A percentile compares a stretch with the other conserved stretches of the same genome.
Conservation (phyloP, 2,113 vertebrate genomes). For the Phaetusa simplex region DNA sequence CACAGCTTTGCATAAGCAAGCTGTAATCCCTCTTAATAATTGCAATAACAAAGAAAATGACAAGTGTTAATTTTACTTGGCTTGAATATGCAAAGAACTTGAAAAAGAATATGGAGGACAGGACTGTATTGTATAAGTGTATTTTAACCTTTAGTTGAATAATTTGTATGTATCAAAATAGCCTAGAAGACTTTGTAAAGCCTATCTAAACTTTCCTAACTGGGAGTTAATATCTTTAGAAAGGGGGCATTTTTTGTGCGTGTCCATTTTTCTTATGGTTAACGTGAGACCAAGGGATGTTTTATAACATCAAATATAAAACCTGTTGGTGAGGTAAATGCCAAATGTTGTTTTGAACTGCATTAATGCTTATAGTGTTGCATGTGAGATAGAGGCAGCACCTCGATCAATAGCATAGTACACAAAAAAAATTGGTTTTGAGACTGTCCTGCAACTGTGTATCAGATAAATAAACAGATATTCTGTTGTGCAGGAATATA, state of each 20-base stretch:
- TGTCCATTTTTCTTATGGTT: conserved; percentile 51
- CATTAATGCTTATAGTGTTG: conserved; percentile 45
- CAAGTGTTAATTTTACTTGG: conserved; percentile 75
- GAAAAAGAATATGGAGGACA: conserved; percentile 71
- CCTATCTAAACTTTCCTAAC: conserved; percentile 68
- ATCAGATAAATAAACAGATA: conserved; percentile 37
- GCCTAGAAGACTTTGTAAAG: conserved; percentile 77
- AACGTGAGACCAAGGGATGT: conserved; percentile 60
- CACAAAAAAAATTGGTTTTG: conserved; percentile 33
- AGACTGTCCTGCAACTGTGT: conserved; percentile 35
- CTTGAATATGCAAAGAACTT: conserved; percentile 74
- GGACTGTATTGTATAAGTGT: conserved; percentile 81
- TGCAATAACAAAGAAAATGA: conserved; percentile 85
- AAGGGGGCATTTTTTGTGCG: conserved; percentile 26
- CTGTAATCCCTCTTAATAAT: conserved; percentile 68
- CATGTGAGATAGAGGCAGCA: conserved; percentile 46
- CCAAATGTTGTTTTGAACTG: conserved; percentile 46
- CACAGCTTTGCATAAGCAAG: conserved; percentile 61
- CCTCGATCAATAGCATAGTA: conserved; percentile 49
- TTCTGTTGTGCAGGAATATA: conserved; percentile 21
- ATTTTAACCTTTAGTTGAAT: conserved; percentile 89
- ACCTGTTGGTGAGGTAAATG: conserved; percentile 33
- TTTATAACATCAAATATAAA: conserved; percentile 7
- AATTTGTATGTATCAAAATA: conserved; percentile 83
- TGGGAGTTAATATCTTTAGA: conserved; percentile 57